Evolutionary conservation across 2,113 vertebrate genomes (phyloP).

Genomic region (Acrocephalus kingi): DNA sequence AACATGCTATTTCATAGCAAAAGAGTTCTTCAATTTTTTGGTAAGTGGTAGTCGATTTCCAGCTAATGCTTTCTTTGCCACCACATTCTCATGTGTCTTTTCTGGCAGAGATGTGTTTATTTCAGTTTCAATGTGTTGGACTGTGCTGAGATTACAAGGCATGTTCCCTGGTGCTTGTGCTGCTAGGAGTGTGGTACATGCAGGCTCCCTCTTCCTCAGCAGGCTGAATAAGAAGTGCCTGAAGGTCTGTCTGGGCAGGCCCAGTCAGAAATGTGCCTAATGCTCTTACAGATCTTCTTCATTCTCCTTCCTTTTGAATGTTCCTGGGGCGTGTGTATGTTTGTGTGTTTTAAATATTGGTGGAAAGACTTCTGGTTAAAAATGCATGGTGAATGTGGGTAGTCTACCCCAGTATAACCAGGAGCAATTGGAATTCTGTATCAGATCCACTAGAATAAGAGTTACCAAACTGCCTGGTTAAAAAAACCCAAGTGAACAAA

Average conservation of each 20-base stretch:
- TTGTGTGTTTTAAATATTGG: neutral
- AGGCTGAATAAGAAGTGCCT: neutral
- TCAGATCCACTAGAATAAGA: neutral
- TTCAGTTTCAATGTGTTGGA: neutral
- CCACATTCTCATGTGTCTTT: neutral
- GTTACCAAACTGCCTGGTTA: neutral
- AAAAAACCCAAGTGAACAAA: neutral
- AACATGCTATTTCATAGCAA: neutral
- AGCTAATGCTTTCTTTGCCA: neutral
- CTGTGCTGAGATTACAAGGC: neutral
- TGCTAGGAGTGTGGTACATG: neutral
- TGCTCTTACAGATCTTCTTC: neutral
- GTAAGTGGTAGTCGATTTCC: neutral
- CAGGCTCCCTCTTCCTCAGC: neutral
- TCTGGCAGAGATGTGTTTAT: neutral
- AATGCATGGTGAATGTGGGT: fast-evolving
- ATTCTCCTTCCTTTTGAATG: neutral
- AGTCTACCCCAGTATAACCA: neutral
- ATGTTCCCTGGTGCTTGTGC: fast-evolving
- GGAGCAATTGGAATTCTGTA: neutral
- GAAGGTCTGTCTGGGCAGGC: neutral
- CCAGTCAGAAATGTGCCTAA: neutral
- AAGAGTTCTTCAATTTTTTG: neutral
- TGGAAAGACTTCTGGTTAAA: neutral
- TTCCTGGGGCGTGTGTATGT: fast-evolving